Conservation (phyloP, 2,113 vertebrate species). For the Urocynchramus pylzowi region DNA sequence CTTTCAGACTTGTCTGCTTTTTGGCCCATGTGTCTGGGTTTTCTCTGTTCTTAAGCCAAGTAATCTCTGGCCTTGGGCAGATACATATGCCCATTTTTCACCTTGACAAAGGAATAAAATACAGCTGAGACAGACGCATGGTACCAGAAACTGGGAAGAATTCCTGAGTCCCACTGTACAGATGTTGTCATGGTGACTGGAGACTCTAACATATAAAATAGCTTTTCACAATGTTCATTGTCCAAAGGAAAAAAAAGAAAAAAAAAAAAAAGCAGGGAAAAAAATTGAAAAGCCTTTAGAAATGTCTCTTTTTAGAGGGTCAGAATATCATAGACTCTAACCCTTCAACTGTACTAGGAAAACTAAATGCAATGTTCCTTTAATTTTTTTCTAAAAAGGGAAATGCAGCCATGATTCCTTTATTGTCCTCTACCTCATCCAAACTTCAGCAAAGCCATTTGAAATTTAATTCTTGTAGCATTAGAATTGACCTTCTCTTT, state of each 20-base stretch:
- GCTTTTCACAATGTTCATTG: neutral
- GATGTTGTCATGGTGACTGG: neutral
- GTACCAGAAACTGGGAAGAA: neutral
- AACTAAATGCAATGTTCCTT: neutral
- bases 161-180: neutral
- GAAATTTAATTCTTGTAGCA: neutral
- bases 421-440: neutral
- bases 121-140: neutral
- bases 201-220: neutral
- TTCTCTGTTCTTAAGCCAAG: neutral
- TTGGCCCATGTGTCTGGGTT: neutral
- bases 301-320: neutral
- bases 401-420: neutral
- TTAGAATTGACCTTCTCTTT: neutral
- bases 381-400: neutral
- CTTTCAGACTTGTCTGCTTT: neutral
- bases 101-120: neutral
- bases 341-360: neutral
- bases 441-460: neutral
- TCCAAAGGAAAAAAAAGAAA: neutral
- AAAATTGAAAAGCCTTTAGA: neutral
- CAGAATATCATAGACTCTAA: neutral
- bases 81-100: neutral
- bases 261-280: rapidly evolving
- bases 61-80: neutral